Percentiles rank a stretch among this genome's conserved stretches.
Evolutionary conservation across 2,888 invertebrate species (phyloP).

Genomic region (Luperina testacea): DNA sequence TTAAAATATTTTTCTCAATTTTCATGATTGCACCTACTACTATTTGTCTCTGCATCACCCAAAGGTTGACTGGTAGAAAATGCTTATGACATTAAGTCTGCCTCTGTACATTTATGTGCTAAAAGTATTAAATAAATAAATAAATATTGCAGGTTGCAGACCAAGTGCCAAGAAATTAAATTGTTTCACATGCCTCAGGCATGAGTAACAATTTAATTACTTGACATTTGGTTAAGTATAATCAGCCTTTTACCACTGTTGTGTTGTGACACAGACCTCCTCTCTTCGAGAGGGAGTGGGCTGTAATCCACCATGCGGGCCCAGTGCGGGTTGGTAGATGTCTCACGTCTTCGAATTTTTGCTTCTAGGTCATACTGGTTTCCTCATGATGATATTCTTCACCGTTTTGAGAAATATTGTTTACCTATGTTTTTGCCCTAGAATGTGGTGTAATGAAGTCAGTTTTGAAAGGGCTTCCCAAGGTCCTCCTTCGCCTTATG

Average conservation of each 20-base stretch:
- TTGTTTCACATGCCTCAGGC: neutral
- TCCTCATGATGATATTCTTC: neutral
- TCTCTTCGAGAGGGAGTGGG: neutral
- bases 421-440: conserved; percentile 46
- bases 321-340: neutral
- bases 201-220: neutral
- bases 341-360: neutral
- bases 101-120: too few relatives aligned
- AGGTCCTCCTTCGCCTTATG: conserved; percentile 73
- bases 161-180: neutral
- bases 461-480: conserved; percentile 75
- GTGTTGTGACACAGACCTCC: neutral
- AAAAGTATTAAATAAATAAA: too few relatives aligned
- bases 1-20: too few relatives aligned
- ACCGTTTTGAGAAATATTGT: neutral
- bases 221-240: too few relatives aligned
- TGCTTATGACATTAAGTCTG: too few relatives aligned
- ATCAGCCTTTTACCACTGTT: neutral
- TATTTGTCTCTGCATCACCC: too few relatives aligned
- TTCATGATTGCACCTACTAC: too few relatives aligned
- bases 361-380: neutral
- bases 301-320: neutral
- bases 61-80: too few relatives aligned
- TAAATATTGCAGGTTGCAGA: neutral
- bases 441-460: conserved; percentile 79